A percentile compares a stretch with the other conserved stretches of the same genome.
phyloP scores from a whole-genome alignment of 35 echinoderm and acorn worm species.

The Ophiothrix spiculata region DNA sequence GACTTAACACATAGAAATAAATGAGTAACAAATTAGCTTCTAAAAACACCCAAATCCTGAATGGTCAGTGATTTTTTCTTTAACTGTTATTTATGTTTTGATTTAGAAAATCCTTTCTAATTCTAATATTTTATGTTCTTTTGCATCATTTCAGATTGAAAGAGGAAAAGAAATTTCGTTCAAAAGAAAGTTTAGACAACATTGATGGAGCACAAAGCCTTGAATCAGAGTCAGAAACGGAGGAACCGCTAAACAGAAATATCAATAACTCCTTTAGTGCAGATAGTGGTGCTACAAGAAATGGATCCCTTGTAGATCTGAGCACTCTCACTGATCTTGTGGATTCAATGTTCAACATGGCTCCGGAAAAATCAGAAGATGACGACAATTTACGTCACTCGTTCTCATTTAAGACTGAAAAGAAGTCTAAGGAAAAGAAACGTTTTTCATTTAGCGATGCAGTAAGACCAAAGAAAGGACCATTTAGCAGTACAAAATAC shows the following conservation, averaged over 20 bases:
- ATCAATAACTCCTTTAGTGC: constrained; percentile 23
- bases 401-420: background rate
- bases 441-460: background rate
- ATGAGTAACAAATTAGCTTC: no score
- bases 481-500: constrained; percentile 50
- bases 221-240: constrained; percentile 16
- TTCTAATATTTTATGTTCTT: no score
- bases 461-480: constrained; percentile 3
- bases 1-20: no score
- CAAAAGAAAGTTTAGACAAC: background rate
- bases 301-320: background rate
- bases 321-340: constrained; percentile 17
- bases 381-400: background rate
- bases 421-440: background rate
- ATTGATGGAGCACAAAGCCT: background rate
- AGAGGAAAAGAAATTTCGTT: background rate
- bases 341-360: constrained; percentile 4
- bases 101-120: no score
- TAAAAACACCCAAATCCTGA: no score
- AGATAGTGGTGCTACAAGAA: background rate
- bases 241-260: constrained; percentile 10
- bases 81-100: no score
- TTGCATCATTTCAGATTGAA: constrained; percentile 11
- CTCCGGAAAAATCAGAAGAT: background rate
- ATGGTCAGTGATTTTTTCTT: no score